Percentiles rank a stretch among this genome's conserved stretches.
phyloP scores from a whole-genome alignment of 2,888 invertebrate genomes.

The Camponotus fellah region DNA sequence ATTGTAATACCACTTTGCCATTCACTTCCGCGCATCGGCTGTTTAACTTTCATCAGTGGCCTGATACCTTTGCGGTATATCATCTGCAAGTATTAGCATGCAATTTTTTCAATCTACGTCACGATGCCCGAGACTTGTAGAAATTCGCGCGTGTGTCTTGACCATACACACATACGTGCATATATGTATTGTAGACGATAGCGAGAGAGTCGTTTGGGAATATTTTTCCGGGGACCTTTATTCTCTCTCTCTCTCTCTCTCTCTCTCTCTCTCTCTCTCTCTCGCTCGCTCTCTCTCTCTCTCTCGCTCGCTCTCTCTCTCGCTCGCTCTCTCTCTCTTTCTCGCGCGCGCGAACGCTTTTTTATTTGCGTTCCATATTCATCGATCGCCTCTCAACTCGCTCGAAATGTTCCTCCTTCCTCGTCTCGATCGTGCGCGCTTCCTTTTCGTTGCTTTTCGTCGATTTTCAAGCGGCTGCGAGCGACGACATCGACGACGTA shows the following conservation, averaged over 20 bases:
- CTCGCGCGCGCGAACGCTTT: background rate
- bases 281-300: too few species aligned
- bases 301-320: too few species aligned
- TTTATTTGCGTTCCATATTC: slow-evolving; percentile 39
- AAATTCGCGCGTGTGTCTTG: background rate
- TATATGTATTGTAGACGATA: background rate
- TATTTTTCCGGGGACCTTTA: slow-evolving; percentile 10
- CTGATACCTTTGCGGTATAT: slow-evolving; percentile 58
- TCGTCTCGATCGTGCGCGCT: background rate
- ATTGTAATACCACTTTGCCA: slow-evolving; percentile 52
- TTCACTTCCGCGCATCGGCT: slow-evolving; percentile 38
- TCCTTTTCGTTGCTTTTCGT: slow-evolving; percentile 33
- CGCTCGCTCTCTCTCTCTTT: too few species aligned
- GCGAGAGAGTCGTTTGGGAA: background rate
- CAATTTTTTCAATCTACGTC: slow-evolving; percentile 52
- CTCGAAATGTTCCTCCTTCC: slow-evolving; percentile 8
- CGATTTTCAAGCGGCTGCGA: slow-evolving; percentile 35
- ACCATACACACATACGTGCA: background rate
- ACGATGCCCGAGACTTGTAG: slow-evolving; percentile 16
- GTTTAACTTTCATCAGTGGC: slow-evolving; percentile 57
- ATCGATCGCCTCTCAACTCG: slow-evolving; percentile 39
- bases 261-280: background rate
- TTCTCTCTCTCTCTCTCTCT: background rate
- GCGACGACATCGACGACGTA: slow-evolving; percentile 6
- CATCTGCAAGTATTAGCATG: slow-evolving; percentile 59